phyloP scores from a whole-genome alignment of 2,888 invertebrate genomes.

The Drosophila bunnanda region DNA sequence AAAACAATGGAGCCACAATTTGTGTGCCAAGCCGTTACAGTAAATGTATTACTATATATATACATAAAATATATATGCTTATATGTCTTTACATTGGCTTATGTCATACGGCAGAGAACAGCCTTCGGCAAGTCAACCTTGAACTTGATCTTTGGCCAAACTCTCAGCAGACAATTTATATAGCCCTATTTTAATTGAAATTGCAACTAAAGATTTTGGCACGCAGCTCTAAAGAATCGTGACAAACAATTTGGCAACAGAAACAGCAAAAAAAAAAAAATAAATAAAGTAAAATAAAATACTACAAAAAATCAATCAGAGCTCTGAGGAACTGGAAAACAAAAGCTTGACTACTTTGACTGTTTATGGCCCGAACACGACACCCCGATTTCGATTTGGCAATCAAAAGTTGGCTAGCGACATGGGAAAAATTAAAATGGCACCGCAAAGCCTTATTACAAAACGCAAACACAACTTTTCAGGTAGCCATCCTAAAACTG shows the following conservation, averaged over 20 bases:
- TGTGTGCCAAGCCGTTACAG: slow-evolving; percentile 28
- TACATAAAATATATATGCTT: not conserved
- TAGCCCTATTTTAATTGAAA: slow-evolving; percentile 25
- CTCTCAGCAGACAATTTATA: slow-evolving; percentile 17
- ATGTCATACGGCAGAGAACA: not conserved
- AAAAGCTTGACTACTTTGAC: slow-evolving; percentile 32
- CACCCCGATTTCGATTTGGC: slow-evolving; percentile 48
- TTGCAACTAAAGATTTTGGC: slow-evolving; percentile 42
- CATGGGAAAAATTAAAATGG: slow-evolving; percentile 42
- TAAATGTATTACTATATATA: not conserved
- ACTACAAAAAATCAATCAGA: slow-evolving; percentile 6
- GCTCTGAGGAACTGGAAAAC: slow-evolving; percentile 15
- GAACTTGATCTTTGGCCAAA: slow-evolving; percentile 30
- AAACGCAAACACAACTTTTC: slow-evolving; percentile 25
- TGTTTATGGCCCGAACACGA: slow-evolving; percentile 44
- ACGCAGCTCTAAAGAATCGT: slow-evolving; percentile 61
- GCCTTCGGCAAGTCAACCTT: slow-evolving; percentile 30
- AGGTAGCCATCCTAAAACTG: slow-evolving; percentile 31
- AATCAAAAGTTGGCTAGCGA: slow-evolving; percentile 45
- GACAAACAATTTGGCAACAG: slow-evolving; percentile 65
- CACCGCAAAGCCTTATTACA: slow-evolving; percentile 41
- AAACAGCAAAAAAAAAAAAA: slow-evolving; percentile 10
- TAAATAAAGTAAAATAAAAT: no score
- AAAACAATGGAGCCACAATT: slow-evolving; percentile 29
- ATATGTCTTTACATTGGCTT: not conserved